phyloP scores from a whole-genome alignment of 1,140 invertebrate species.

The Metopolophium dirhodum region DNA sequence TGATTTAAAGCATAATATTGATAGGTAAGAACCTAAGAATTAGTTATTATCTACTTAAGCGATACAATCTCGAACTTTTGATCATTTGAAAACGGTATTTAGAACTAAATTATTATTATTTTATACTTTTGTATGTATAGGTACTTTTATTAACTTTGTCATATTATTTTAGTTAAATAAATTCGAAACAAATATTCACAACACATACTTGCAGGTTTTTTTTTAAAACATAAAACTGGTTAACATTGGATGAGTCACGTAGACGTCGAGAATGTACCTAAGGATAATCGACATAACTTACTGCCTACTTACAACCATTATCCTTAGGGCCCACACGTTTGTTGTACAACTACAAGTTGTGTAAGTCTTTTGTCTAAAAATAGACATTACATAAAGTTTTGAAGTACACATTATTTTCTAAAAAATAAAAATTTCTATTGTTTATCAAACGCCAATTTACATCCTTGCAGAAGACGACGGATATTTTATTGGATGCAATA shows the following conservation, averaged over 20 bases:
- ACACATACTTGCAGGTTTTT: conserved; percentile 32
- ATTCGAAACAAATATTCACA: conserved; percentile 18
- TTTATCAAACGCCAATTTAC: conserved; percentile 2
- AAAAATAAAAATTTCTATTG: background rate
- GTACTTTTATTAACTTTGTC: background rate
- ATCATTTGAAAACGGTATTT: background rate
- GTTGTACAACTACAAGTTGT: background rate
- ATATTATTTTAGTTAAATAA: conserved; percentile 2
- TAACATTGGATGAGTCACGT: conserved; percentile 54
- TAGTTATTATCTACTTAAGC: background rate
- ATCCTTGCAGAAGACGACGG: background rate
- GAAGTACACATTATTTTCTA: conserved; percentile 8
- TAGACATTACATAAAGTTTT: background rate
- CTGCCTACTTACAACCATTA: conserved; percentile 38
- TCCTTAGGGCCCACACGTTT: conserved; percentile 46
- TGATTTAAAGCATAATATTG: background rate
- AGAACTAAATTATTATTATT: background rate
- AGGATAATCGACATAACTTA: conserved; percentile 39
- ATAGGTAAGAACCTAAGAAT: background rate
- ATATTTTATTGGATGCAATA: conserved; percentile 10
- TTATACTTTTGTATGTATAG: background rate
- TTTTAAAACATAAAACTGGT: conserved; percentile 15
- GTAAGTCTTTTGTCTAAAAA: conserved; percentile 8
- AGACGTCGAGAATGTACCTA: background rate
- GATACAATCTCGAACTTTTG: background rate